These are phyloP conservation scores for Ceyx erithaca DNA, from an alignment of 2,797 vertebrate species.

Conservation along the genomic window DNA sequence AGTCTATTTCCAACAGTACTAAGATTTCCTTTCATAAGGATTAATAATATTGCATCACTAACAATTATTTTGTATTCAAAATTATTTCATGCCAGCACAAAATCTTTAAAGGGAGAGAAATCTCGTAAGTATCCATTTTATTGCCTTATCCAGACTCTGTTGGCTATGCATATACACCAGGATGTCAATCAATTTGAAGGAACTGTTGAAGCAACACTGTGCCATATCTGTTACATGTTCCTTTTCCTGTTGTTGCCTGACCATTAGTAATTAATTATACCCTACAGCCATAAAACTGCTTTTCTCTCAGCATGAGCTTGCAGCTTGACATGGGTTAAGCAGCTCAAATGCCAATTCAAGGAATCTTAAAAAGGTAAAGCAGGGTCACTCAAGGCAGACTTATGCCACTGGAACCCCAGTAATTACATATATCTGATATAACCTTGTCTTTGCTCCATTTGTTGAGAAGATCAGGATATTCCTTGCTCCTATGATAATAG, in stretches of 20 bases:
- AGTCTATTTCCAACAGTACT: constrained; percentile 16
- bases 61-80: constrained; percentile 58
- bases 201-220: neutral
- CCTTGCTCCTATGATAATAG: neutral
- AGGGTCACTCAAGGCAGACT: neutral
- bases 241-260: neutral
- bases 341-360: neutral
- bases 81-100: constrained; percentile 60
- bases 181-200: neutral
- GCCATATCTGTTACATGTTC: neutral
- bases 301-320: neutral
- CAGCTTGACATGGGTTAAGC: neutral
- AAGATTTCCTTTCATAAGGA: constrained; percentile 59
- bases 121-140: constrained; percentile 46
- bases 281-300: neutral
- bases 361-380: neutral
- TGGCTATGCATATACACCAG: neutral
- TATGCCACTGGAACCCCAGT: neutral
- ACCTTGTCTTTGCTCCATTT: neutral
- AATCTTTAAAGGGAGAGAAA: neutral
- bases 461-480: neutral
- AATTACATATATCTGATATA: neutral
- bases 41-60: constrained; percentile 62
- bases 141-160: constrained; percentile 27
- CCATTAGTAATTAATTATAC: neutral